Percentiles rank a stretch among this genome's conserved stretches.
phyloP scores from a whole-genome alignment of 1,140 invertebrate species.

The Onthophagus taurus region DNA sequence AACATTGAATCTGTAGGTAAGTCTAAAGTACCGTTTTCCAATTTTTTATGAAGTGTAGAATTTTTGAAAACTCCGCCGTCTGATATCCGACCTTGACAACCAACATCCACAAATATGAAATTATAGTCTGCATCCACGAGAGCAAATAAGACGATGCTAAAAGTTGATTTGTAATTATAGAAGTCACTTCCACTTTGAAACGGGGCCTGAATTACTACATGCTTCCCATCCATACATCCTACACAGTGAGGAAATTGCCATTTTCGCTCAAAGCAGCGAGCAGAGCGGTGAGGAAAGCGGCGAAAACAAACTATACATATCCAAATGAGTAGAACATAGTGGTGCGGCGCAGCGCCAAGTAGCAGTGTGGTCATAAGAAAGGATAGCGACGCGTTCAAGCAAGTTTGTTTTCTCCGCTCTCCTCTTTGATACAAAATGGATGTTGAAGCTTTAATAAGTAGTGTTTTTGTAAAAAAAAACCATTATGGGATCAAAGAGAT shows the following conservation, averaged over 20 bases:
- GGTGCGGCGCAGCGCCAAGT: no score
- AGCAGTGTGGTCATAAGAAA: no score
- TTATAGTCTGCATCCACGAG: slow-evolving; percentile 30
- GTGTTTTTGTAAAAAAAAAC: not conserved
- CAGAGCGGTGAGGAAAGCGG: no score
- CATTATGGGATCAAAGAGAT: slow-evolving; percentile 17
- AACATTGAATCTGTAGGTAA: slow-evolving; percentile 11
- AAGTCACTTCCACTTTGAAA: slow-evolving; percentile 13
- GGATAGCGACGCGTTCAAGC: no score
- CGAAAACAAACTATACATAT: no score
- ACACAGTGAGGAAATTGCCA: slow-evolving; percentile 32
- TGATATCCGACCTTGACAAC: slow-evolving; percentile 25
- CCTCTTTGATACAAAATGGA: slow-evolving; percentile 11
- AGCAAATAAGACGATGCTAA: slow-evolving; percentile 26
- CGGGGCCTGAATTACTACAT: not conserved
- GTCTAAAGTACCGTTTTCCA: slow-evolving; percentile 13
- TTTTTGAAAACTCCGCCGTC: slow-evolving; percentile 25
- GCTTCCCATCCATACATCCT: slow-evolving; percentile 34
- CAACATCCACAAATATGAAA: slow-evolving; percentile 29
- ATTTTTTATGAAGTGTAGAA: not conserved
- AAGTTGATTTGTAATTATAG: slow-evolving; percentile 17
- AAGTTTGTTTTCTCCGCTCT: no score
- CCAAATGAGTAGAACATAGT: no score
- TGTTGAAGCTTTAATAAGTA: slow-evolving; percentile 5
- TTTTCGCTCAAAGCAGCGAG: not conserved